Base-by-base conservation (phyloP, 92 coral and sea anemone species). In the Epizoanthus illoricatus region DNA sequence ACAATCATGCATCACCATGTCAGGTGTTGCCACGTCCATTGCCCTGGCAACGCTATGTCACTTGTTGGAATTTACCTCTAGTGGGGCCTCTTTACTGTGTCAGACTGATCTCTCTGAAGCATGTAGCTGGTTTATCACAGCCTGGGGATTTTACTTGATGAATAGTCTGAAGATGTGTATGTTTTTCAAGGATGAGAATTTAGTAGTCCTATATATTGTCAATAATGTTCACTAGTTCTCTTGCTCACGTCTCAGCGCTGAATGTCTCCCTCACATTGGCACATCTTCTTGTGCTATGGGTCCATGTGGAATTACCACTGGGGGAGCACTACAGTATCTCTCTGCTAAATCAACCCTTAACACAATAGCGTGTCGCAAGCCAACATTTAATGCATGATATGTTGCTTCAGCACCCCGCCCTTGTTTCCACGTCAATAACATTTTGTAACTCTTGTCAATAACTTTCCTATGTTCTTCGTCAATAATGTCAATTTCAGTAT, bases 391-490 rank as follows among this genome's bases (percentile, higher is more conserved):
- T 54, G 43, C 83, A 47, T 28, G 33, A 70, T 89, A 91, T 8
- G 88, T 89, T 57, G 95, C 95, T 43, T 85, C 80, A n/a, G 69
- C 28, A 4, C 88, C 95, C 21, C 49, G 78, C 7, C 76, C 75
- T 69, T 85, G 86, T 39, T 76, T 82, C 95, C 95, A 91, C 3
- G 52, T 73, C 36, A 80, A 19, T 59, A 91, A 65, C 92, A 89
- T 91, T 55, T 80, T 59, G 67, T 86, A 88, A 52, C 85, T 80
- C 66, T 89, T 91, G 42, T 86, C 88, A 47, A 79, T 71, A 3
- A 86, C 84, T 71, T 76, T 84, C 52, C 43, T 84, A 54, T 86
- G 52, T 20, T 91, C 95, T 75, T 69, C 87, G 18, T 91, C 86
- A 12, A 91, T 57, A 36, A 69, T 75, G 1, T 89, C 88, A 40